These are phyloP conservation scores for Eilema depressum DNA, from an alignment of 2,888 invertebrate genomes.

Conservation along the genomic window DNA sequence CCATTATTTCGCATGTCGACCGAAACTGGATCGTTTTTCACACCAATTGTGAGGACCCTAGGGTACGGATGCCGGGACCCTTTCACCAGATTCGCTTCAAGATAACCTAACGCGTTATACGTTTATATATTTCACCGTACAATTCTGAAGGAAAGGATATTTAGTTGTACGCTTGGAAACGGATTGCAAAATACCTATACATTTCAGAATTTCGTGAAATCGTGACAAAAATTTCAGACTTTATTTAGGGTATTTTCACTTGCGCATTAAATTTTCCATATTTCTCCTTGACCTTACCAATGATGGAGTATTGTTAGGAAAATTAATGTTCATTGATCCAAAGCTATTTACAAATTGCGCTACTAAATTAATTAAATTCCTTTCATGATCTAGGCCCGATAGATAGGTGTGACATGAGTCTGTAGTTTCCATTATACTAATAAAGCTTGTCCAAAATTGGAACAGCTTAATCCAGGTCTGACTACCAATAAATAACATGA, in stretches of 20 bases:
- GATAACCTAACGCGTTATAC: slow-evolving; percentile 59
- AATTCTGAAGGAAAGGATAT: slow-evolving; percentile 37
- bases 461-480: slow-evolving; percentile 23
- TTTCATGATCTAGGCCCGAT: slow-evolving; percentile 11
- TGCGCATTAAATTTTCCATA: neutral
- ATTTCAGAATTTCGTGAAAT: neutral
- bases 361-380: slow-evolving; percentile 23
- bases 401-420: slow-evolving; percentile 25
- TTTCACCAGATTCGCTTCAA: slow-evolving; percentile 52
- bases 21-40: slow-evolving; percentile 52
- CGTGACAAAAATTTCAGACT: no score
- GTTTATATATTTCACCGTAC: slow-evolving; percentile 54
- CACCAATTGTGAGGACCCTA: slow-evolving; percentile 45
- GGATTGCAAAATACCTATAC: neutral
- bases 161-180: slow-evolving; percentile 29
- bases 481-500: slow-evolving; percentile 39
- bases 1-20: slow-evolving; percentile 49
- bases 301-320: slow-evolving; percentile 26
- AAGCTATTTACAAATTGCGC: slow-evolving; percentile 25
- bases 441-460: slow-evolving; percentile 29
- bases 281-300: slow-evolving; percentile 3
- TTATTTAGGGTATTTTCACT: neutral
- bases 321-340: slow-evolving; percentile 23
- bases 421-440: slow-evolving; percentile 27
- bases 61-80: slow-evolving; percentile 46